A percentile compares a stretch with the other conserved stretches of the same genome.
Conservation (phyloP, 2,888 invertebrate species). For the Frankliniella fusca region DNA sequence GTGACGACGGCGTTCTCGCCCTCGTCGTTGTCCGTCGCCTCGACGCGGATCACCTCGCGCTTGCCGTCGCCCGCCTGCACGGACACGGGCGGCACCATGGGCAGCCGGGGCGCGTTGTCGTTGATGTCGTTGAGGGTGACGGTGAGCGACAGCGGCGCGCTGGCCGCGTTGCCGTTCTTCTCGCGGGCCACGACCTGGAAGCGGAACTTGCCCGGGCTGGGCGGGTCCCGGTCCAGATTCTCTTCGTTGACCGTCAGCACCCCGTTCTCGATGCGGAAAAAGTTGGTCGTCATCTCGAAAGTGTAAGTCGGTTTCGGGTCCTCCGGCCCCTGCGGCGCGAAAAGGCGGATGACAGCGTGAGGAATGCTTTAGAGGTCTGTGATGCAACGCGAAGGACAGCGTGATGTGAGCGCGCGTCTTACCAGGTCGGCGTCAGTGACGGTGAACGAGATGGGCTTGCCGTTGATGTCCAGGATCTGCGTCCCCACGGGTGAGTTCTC, state of each 20-base stretch:
- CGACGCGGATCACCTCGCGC: constrained; percentile 64
- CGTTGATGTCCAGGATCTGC: constrained; percentile 62
- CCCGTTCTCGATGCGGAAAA: constrained; percentile 72
- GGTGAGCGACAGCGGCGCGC: constrained; percentile 73
- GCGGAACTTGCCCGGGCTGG: constrained; percentile 75
- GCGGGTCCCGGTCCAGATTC: constrained; percentile 79
- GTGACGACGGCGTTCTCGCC: constrained; percentile 76
- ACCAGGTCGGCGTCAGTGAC: constrained; percentile 85
- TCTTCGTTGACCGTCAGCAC: constrained; percentile 75
- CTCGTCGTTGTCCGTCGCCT: constrained; percentile 80
- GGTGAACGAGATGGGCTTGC: constrained; percentile 64
- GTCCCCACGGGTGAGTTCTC: constrained; percentile 85
- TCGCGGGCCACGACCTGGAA: constrained; percentile 87
- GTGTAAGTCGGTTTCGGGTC: constrained; percentile 75
- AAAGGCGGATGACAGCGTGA: not conserved
- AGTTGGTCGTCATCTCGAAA: constrained; percentile 79
- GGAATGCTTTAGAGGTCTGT: not conserved
- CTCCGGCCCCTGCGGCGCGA: constrained; percentile 60
- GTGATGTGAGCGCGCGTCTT: constrained; percentile 44
- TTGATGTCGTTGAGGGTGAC: constrained; percentile 77
- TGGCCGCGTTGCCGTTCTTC: constrained; percentile 70
- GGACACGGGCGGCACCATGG: constrained; percentile 72
- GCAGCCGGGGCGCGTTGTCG: constrained; percentile 78
- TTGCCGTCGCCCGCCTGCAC: constrained; percentile 74
- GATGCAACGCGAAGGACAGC: not conserved